Percentiles rank a stretch among this genome's conserved stretches.
phyloP scores from a whole-genome alignment of 2,888 invertebrate species.

The Cetonia aurata region DNA sequence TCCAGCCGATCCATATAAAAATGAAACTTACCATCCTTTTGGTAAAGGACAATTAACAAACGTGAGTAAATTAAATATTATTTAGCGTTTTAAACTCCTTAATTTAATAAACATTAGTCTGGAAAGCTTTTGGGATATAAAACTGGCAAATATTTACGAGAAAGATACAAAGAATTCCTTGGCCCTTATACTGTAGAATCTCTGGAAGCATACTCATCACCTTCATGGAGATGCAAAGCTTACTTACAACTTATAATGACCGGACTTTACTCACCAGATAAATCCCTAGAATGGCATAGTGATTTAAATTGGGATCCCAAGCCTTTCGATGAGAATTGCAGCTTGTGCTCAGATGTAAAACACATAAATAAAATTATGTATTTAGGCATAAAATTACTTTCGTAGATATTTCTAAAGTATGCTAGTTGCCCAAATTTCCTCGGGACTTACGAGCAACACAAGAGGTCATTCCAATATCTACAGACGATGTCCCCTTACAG shows the following conservation, averaged over 20 bases:
- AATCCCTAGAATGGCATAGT: constrained; percentile 15
- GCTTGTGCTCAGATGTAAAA: constrained; percentile 19
- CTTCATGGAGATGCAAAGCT: constrained; percentile 32
- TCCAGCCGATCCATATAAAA: constrained; percentile 62
- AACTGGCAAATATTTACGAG: constrained; percentile 32
- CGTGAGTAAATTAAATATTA: constrained; percentile 56
- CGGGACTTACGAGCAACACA: neutral
- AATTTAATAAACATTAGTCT: constrained; percentile 1
- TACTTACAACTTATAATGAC: constrained; percentile 42
- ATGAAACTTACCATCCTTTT: constrained; percentile 66
- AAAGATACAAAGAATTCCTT: constrained; percentile 40
- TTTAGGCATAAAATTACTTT: neutral
- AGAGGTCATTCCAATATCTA: neutral
- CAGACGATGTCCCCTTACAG: neutral
- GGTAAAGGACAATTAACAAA: constrained; percentile 69
- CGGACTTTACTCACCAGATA: constrained; percentile 41
- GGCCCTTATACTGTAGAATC: constrained; percentile 7
- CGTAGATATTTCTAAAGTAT: constrained; percentile 15
- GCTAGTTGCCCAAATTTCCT: constrained; percentile 13
- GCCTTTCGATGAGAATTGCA: constrained; percentile 32
- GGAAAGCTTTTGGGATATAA: constrained; percentile 43
- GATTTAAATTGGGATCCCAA: constrained; percentile 44
- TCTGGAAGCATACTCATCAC: constrained; percentile 34
- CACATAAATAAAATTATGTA: too few relatives aligned
- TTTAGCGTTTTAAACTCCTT: neutral